Evolutionary conservation across 92 coral and sea anemone species (phyloP).

Genomic region (Actinernus sp.): DNA sequence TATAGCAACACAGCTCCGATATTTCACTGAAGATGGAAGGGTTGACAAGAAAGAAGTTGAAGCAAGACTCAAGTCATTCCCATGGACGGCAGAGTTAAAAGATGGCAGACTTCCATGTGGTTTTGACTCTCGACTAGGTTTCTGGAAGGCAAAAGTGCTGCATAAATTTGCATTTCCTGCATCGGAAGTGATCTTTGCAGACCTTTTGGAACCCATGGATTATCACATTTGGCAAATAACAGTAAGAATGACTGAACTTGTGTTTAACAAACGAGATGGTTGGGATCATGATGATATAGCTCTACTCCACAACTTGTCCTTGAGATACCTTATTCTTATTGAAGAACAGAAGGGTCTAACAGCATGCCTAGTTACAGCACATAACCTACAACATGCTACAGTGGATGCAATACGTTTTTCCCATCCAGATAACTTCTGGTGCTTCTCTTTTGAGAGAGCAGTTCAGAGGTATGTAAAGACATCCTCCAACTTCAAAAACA

Average conservation of each 20-base stretch:
- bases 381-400: constrained; percentile 12
- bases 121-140: background rate
- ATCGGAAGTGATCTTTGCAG: constrained; percentile 26
- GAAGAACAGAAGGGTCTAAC: constrained; percentile 10
- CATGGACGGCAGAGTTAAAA: constrained; percentile 52
- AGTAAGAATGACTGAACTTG: constrained; percentile 17
- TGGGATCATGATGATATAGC: constrained; percentile 11
- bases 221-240: constrained; percentile 16
- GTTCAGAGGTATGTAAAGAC: constrained; percentile 34
- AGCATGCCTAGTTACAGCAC: constrained; percentile 29
- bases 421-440: constrained; percentile 47
- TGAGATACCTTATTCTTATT: constrained; percentile 10
- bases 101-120: constrained; percentile 21
- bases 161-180: constrained; percentile 43
- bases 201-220: constrained; percentile 3
- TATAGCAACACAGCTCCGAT: constrained; percentile 11
- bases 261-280: constrained; percentile 27
- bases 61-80: constrained; percentile 9
- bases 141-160: constrained; percentile 42
- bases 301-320: background rate
- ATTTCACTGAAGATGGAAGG: constrained; percentile 11
- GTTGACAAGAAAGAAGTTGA: constrained; percentile 27
- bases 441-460: constrained; percentile 45
- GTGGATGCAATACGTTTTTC: constrained; percentile 18
- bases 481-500: constrained; percentile 31